A percentile compares a stretch with the other conserved stretches of the same genome.
Conservation (phyloP, 1,140 invertebrate genomes). For the Heliothis virescens region DNA sequence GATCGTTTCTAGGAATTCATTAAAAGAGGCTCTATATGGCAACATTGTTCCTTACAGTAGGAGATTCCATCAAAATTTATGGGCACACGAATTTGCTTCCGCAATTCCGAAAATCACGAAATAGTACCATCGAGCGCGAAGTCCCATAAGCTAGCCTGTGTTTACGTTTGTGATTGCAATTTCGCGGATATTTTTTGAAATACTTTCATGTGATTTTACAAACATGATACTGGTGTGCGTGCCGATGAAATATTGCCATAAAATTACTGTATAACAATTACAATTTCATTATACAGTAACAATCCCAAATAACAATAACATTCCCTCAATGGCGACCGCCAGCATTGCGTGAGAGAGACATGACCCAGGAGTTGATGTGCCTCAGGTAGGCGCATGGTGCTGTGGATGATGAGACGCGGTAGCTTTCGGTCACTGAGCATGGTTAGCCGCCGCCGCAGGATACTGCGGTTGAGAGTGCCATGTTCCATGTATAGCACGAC, state of each 20-base stretch:
- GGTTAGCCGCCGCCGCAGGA: conserved; percentile 75
- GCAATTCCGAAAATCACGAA: too few relatives aligned
- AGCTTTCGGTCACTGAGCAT: conserved; percentile 72
- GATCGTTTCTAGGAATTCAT: too few relatives aligned
- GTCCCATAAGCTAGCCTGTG: too few relatives aligned
- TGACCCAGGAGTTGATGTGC: conserved; percentile 90
- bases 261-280: neutral
- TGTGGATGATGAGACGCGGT: conserved; percentile 59
- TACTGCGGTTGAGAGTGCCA: conserved; percentile 83
- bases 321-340: conserved; percentile 93
- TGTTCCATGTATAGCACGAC: conserved; percentile 83
- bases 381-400: conserved; percentile 87
- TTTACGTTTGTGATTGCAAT: too few relatives aligned
- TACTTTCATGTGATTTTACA: neutral
- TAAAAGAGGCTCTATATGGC: too few relatives aligned
- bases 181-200: too few relatives aligned
- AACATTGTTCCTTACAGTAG: too few relatives aligned
- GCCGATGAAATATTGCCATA: neutral
- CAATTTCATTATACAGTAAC: conserved; percentile 85
- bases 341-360: conserved; percentile 91
- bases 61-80: too few relatives aligned
- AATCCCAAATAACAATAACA: conserved; percentile 95
- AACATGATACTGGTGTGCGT: neutral
- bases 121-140: too few relatives aligned
- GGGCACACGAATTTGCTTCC: too few relatives aligned